These are phyloP conservation scores for Momotus momota DNA, from an alignment of 2,797 vertebrate species.

Conservation along the genomic window DNA sequence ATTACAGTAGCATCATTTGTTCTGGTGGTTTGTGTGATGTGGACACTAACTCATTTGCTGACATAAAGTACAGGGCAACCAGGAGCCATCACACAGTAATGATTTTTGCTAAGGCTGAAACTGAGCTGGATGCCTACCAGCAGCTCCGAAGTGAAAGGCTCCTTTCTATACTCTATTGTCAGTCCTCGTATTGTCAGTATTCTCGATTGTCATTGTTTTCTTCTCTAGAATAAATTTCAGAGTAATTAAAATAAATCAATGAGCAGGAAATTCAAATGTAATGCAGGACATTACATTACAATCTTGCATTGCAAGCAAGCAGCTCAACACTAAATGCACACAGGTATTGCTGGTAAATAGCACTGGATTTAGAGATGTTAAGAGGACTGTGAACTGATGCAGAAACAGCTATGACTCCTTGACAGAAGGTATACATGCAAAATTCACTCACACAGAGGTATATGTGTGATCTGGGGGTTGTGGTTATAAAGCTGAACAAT, in stretches of 20 bases:
- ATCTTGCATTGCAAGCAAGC: not conserved
- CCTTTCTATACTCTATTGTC: not conserved
- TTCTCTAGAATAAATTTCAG: not conserved
- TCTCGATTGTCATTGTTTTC: not conserved
- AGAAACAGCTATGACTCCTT: not conserved
- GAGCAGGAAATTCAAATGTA: not conserved
- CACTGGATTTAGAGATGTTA: not conserved
- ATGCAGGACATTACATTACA: not conserved
- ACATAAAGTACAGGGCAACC: not conserved
- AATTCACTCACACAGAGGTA: not conserved
- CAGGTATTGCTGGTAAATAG: not conserved
- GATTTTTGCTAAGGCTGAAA: constrained; percentile 22
- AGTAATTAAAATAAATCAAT: not conserved
- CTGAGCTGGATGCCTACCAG: constrained; percentile 24
- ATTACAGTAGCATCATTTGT: constrained; percentile 34
- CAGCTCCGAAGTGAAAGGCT: constrained; percentile 36
- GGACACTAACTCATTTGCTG: constrained; percentile 20
- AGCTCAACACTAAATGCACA: not conserved
- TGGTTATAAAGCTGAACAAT: not conserved
- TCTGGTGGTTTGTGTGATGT: constrained; percentile 33
- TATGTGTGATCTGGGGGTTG: not conserved
- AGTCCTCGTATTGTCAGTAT: not conserved
- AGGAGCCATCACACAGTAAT: not conserved
- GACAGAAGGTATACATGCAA: not conserved
- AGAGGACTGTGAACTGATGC: not conserved